A percentile compares a stretch with the other conserved stretches of the same genome.
phyloP scores from a whole-genome alignment of 2,888 invertebrate species.

The Idaea biselata region DNA sequence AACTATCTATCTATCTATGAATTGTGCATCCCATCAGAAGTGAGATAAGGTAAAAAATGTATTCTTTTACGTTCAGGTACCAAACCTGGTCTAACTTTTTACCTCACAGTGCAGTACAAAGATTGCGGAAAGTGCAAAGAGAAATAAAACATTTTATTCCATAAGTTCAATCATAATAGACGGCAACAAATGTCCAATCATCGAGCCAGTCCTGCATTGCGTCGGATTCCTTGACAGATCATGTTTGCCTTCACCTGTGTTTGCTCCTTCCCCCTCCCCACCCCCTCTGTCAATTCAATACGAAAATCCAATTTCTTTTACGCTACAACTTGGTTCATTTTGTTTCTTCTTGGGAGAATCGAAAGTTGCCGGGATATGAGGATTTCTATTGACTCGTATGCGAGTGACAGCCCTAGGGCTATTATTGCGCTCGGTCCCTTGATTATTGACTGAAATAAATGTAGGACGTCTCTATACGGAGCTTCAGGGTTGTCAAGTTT shows the following conservation, averaged over 20 bases:
- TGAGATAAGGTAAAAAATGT: too few relatives aligned
- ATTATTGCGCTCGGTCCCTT: conserved; percentile 44
- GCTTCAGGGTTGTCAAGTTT: conserved; percentile 32
- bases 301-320: conserved; percentile 73
- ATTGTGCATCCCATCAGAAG: too few relatives aligned
- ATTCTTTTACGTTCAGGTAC: too few relatives aligned
- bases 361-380: conserved; percentile 53
- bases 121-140: conserved; percentile 4
- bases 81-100: neutral
- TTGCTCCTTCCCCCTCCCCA: conserved; percentile 34
- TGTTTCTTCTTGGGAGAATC: conserved; percentile 54
- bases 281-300: conserved; percentile 62
- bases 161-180: conserved; percentile 22
- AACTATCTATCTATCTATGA: too few relatives aligned
- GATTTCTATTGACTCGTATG: conserved; percentile 56
- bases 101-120: neutral
- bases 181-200: conserved; percentile 35
- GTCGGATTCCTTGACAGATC: conserved; percentile 53
- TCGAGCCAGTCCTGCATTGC: conserved; percentile 32
- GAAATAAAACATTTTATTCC: neutral
- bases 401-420: conserved; percentile 50
- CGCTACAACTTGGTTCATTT: conserved; percentile 68
- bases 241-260: conserved; percentile 60
- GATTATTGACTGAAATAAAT: conserved; percentile 52
- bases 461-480: conserved; percentile 35